Base-by-base conservation (phyloP, 2,797 vertebrate genomes). In the Artibeus jamaicensis region DNA sequence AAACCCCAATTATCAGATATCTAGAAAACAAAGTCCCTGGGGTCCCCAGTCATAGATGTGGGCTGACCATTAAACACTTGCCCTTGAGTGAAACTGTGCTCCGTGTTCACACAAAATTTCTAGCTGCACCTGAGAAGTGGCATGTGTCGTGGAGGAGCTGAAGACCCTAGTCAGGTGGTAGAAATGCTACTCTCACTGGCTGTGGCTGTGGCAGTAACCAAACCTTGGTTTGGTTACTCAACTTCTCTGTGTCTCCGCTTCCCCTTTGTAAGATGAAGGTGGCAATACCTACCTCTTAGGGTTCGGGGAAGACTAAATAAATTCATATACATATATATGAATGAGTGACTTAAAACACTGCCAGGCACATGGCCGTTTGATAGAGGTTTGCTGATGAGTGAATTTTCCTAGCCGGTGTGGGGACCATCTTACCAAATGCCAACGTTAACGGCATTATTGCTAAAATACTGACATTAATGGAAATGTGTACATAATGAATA, bases 401-500 rank as follows among this genome's bases (percentile, higher is more conserved):
- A 96, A 96, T 39, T 87, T 94, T 87, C 84, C 53, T 83, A 77
- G n/a, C 76, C 73, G 79, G 50, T 6, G 6, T 42, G 32, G n/a
- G 22, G 9, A 29, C 83, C 55, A 76, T 67, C 77, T 76, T 67
- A 77, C 22, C 55, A 37, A 91, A 91, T 94, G 44, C n/a, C 84
- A 62, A 59, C 94, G 16, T 91, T 93, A 97, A 91, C 37, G 78
- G 32, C 5, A 22, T n/a, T 95, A 67, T 91, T 85, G 76, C 89
- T 65, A 74, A 97, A 93, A 19, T 14, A 67, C 11, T n/a, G 48
- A 76, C 26, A 6, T 50, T 57, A 70, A 89, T 0, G n/a, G 78
- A 93, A 95, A 11, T 0, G 11, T 6, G 24, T 32, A 94, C 19
- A 83, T 82, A 96, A 91, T n/a, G 32, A 96, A 95, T 9, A 89